Conservation (phyloP, 53 echinoderm and acorn worm genomes). For the Stichopus horrens region DNA sequence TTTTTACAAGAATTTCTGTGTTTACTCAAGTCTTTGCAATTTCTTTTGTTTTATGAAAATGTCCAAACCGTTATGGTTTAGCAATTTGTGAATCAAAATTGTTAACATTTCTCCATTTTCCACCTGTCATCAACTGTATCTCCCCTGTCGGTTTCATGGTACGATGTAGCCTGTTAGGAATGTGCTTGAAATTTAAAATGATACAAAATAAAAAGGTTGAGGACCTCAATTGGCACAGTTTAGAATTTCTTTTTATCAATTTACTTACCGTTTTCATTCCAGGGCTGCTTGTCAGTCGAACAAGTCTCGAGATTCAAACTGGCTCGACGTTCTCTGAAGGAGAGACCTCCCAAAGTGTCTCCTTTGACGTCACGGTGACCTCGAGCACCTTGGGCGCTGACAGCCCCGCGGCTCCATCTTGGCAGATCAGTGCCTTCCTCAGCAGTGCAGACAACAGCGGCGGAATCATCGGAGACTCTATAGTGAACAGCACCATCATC, state of each 20-base stretch:
- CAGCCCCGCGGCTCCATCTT: constrained; percentile 23
- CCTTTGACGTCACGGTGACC: constrained; percentile 40
- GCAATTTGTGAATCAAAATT: too few relatives aligned
- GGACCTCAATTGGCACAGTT: not conserved
- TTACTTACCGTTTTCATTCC: too few relatives aligned
- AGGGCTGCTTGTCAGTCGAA: not conserved
- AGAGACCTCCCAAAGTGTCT: constrained; percentile 8
- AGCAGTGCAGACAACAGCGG: constrained; percentile 15
- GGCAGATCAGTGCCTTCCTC: constrained; percentile 26
- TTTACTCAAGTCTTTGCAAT: too few relatives aligned
- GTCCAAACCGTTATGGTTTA: too few relatives aligned
- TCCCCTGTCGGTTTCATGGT: too few relatives aligned
- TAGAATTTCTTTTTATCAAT: not conserved
- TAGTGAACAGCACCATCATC: not conserved
- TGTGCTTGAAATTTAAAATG: not conserved
- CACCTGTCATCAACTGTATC: too few relatives aligned
- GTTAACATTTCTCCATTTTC: too few relatives aligned
- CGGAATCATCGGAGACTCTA: not conserved
- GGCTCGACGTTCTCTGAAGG: not conserved
- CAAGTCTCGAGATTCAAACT: not conserved
- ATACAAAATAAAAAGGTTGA: not conserved
- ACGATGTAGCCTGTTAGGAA: not conserved
- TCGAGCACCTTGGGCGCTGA: constrained; percentile 50
- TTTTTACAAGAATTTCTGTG: too few relatives aligned
- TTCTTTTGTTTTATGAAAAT: too few relatives aligned